Conservation (phyloP, 2,797 vertebrate genomes). For the Sylvia borin region DNA sequence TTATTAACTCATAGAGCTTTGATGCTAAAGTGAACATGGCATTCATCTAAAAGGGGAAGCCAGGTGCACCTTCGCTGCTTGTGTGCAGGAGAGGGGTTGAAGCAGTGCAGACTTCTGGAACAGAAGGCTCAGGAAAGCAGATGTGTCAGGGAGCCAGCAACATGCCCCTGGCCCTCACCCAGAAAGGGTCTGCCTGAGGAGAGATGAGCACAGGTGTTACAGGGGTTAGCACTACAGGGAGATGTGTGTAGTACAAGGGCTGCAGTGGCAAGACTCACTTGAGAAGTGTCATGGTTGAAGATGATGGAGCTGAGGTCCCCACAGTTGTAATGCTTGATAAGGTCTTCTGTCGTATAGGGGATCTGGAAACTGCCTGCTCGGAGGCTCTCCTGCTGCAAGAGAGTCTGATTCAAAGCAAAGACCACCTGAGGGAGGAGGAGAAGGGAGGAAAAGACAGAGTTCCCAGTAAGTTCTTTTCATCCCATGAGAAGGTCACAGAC, state of each 20-base stretch:
- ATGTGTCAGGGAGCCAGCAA: not conserved
- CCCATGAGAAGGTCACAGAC: not conserved
- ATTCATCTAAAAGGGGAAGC: not conserved
- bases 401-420: conserved; percentile 92
- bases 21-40: not conserved
- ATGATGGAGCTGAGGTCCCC: conserved; percentile 90
- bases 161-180: not conserved
- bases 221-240: not conserved
- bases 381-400: conserved; percentile 88
- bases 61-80: not conserved
- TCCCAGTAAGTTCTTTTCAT: conserved; percentile 8
- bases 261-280: conserved; percentile 72
- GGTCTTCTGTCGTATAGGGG: conserved; percentile 87
- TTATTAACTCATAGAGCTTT: not conserved
- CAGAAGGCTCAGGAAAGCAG: not conserved
- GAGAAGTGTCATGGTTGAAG: conserved; percentile 88
- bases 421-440: conserved; percentile 79
- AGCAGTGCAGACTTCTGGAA: not conserved
- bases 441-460: conserved; percentile 57
- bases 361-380: conserved; percentile 84
- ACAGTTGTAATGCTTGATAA: conserved; percentile 91
- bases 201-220: accelerated
- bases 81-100: not conserved
- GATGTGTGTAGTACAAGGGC: not conserved
- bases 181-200: not conserved